Percentiles rank a stretch among this genome's conserved stretches.
These are phyloP conservation scores for Dryobotodes eremita DNA, from an alignment of 2,888 invertebrate species.

Conservation along the genomic window DNA sequence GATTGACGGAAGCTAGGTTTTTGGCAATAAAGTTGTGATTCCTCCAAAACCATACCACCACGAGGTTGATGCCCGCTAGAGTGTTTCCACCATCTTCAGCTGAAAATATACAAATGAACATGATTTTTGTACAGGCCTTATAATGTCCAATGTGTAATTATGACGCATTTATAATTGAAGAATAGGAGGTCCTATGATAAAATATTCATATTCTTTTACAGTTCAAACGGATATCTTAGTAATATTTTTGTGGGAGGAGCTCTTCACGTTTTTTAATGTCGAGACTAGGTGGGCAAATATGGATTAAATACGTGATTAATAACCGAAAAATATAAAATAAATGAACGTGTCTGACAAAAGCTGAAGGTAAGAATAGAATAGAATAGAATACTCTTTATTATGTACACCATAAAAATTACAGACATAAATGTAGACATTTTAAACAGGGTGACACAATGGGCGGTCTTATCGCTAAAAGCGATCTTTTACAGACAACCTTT, in stretches of 20 bases:
- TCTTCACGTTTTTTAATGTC: no score
- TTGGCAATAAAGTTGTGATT: slow-evolving; percentile 76
- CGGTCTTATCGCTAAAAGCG: no score
- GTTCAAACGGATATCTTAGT: background rate
- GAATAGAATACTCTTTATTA: no score
- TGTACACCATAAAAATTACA: no score
- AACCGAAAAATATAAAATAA: background rate
- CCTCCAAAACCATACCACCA: slow-evolving; percentile 76
- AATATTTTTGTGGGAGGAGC: background rate
- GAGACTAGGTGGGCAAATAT: background rate
- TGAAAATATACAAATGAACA: slow-evolving; percentile 37
- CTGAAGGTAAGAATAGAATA: no score
- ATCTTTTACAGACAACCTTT: no score
- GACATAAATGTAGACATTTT: no score
- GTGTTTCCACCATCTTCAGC: slow-evolving; percentile 74
- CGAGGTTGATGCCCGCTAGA: slow-evolving; percentile 72
- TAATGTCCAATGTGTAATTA: background rate
- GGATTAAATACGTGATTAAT: no score
- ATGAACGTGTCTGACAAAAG: background rate
- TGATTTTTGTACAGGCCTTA: background rate
- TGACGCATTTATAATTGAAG: background rate
- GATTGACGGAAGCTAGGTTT: slow-evolving; percentile 71
- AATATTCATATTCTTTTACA: background rate
- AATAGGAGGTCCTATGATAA: background rate
- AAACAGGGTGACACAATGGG: no score